phyloP scores from a whole-genome alignment of 1,140 invertebrate species.

The Drosophila pseudoananassae region DNA sequence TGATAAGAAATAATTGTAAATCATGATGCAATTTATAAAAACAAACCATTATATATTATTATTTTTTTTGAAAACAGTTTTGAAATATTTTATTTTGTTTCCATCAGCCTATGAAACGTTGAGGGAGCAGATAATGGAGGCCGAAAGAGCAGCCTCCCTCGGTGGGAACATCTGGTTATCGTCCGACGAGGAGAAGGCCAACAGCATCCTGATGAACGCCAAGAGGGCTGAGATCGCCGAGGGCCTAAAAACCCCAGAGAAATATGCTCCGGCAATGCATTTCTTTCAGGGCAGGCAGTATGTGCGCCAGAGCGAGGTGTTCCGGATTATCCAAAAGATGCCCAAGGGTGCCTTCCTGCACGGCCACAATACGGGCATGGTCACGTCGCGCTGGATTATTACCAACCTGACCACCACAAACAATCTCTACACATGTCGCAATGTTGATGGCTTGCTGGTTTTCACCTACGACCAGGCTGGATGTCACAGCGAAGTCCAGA shows the following conservation, averaged over 20 bases:
- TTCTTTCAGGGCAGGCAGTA: slow-evolving; percentile 87
- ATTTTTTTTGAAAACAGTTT: not conserved
- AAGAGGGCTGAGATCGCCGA: slow-evolving; percentile 75
- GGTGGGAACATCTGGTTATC: slow-evolving; percentile 75
- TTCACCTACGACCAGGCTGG: slow-evolving; percentile 76
- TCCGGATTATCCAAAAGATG: slow-evolving; percentile 88
- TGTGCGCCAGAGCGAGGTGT: slow-evolving; percentile 89
- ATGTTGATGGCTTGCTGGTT: slow-evolving; percentile 83
- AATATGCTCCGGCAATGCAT: slow-evolving; percentile 86
- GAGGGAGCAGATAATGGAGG: slow-evolving; percentile 75
- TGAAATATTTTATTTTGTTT: not conserved
- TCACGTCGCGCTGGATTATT: slow-evolving; percentile 88
- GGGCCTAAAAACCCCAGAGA: slow-evolving; percentile 74
- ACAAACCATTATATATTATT: not conserved
- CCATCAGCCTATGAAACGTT: slow-evolving; percentile 69
- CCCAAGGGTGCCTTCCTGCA: slow-evolving; percentile 91
- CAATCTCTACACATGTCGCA: slow-evolving; percentile 89
- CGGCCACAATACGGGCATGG: slow-evolving; percentile 88
- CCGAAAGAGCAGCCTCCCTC: slow-evolving; percentile 62
- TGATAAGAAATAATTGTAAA: too few relatives aligned
- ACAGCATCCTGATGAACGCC: slow-evolving; percentile 79
- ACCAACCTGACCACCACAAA: slow-evolving; percentile 88
- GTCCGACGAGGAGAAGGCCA: slow-evolving; percentile 77
- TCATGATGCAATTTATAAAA: not conserved
- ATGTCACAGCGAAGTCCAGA: slow-evolving; percentile 86